Evolutionary conservation across 2,113 vertebrate genomes (phyloP).

Genomic region (Panthera leo): DNA sequence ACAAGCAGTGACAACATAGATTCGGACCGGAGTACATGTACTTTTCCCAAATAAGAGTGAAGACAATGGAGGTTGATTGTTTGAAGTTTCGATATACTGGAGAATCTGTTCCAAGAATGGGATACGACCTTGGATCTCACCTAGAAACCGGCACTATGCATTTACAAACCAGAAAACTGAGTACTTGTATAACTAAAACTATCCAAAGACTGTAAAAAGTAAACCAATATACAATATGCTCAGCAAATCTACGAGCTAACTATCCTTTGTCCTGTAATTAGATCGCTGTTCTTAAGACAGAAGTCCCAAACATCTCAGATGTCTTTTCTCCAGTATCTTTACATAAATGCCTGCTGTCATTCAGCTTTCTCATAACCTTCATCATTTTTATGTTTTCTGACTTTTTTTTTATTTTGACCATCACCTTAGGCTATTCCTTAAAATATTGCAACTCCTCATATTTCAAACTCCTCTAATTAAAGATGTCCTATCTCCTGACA

Average conservation of each 20-base stretch:
- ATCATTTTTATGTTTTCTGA: neutral
- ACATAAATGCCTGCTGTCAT: neutral
- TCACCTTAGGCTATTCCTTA: neutral
- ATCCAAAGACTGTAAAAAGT: neutral
- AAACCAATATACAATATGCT: neutral
- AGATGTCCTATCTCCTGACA: neutral
- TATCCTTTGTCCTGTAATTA: neutral
- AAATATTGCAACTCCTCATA: neutral
- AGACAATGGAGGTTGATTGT: neutral
- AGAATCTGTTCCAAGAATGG: neutral
- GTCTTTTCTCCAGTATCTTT: neutral
- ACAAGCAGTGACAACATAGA: neutral
- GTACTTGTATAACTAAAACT: neutral
- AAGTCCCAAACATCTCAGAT: neutral
- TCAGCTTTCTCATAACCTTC: neutral
- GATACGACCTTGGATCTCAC: neutral
- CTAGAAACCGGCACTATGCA: neutral
- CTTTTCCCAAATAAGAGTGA: neutral
- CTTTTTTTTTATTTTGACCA: neutral
- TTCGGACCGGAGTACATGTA: neutral
- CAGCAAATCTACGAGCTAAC: neutral
- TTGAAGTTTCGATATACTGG: neutral
- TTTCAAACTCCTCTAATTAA: neutral
- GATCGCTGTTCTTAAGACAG: neutral
- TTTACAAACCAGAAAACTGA: neutral